A percentile compares a stretch with the other conserved stretches of the same genome.
phyloP scores from a whole-genome alignment of 1,140 invertebrate genomes.

The Drosophila bipectinata region DNA sequence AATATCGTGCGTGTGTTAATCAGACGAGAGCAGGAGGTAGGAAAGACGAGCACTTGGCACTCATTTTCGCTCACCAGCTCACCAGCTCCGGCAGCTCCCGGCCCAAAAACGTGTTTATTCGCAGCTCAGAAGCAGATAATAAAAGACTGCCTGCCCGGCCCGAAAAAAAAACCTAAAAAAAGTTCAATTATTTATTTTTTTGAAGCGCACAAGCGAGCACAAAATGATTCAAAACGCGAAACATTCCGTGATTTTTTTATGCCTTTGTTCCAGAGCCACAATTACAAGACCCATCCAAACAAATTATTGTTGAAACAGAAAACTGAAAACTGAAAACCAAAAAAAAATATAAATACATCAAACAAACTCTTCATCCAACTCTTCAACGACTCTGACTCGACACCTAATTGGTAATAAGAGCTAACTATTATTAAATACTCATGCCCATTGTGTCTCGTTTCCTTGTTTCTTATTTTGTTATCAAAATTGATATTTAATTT shows the following conservation, averaged over 20 bases:
- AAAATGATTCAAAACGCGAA: slow-evolving; percentile 62
- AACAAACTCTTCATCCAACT: slow-evolving; percentile 59
- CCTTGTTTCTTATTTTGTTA: slow-evolving; percentile 55
- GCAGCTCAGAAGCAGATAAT: slow-evolving; percentile 12
- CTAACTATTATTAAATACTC: slow-evolving; percentile 66
- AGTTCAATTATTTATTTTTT: slow-evolving; percentile 41
- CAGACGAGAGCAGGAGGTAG: slow-evolving; percentile 31
- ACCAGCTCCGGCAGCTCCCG: not conserved
- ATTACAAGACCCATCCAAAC: slow-evolving; percentile 63
- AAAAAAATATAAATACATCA: slow-evolving; percentile 24
- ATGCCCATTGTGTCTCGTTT: slow-evolving; percentile 72
- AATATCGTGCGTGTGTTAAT: slow-evolving; percentile 75
- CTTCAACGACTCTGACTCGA: slow-evolving; percentile 77
- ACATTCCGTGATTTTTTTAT: slow-evolving; percentile 54
- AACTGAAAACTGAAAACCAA: slow-evolving; percentile 21
- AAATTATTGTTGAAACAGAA: slow-evolving; percentile 36
- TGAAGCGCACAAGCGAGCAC: slow-evolving; percentile 49
- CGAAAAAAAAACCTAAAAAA: not conserved
- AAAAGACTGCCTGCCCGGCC: slow-evolving; percentile 7
- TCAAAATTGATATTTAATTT: slow-evolving; percentile 42
- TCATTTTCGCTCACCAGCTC: slow-evolving; percentile 4
- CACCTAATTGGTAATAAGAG: slow-evolving; percentile 80
- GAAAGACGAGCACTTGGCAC: slow-evolving; percentile 4
- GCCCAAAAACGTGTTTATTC: slow-evolving; percentile 59
- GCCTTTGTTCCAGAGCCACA: slow-evolving; percentile 70